Evolutionary conservation across 2,113 vertebrate species (phyloP).

Genomic region (Ctenodactylus gundi): DNA sequence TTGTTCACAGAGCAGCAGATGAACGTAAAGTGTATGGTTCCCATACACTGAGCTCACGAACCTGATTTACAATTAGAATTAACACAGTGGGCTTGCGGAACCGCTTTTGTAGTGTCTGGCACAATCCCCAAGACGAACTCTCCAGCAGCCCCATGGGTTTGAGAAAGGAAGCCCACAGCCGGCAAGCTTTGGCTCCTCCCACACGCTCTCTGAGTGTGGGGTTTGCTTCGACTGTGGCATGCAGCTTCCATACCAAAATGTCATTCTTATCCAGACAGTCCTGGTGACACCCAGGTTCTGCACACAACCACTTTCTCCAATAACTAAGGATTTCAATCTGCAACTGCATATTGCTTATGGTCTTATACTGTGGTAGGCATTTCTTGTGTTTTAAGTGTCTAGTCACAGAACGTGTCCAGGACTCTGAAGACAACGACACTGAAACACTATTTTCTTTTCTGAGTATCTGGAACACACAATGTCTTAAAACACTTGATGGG

Average conservation of each 20-base stretch:
- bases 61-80: background rate
- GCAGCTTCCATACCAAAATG: background rate
- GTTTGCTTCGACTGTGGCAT: background rate
- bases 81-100: background rate
- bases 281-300: background rate
- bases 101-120: background rate
- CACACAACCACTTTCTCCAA: background rate
- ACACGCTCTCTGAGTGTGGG: background rate
- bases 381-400: background rate
- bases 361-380: background rate
- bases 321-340: background rate
- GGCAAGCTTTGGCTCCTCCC: background rate
- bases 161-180: background rate
- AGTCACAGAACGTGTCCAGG: background rate
- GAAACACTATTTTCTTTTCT: background rate
- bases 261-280: background rate
- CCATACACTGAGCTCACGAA: background rate
- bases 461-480: background rate
- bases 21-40: background rate
- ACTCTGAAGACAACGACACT: background rate
- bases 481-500: background rate
- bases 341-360: background rate
- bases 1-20: background rate
- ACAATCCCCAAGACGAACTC: background rate
- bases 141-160: background rate